Conservation (phyloP, 2,797 vertebrate species). For the Acridotheres tristis region DNA sequence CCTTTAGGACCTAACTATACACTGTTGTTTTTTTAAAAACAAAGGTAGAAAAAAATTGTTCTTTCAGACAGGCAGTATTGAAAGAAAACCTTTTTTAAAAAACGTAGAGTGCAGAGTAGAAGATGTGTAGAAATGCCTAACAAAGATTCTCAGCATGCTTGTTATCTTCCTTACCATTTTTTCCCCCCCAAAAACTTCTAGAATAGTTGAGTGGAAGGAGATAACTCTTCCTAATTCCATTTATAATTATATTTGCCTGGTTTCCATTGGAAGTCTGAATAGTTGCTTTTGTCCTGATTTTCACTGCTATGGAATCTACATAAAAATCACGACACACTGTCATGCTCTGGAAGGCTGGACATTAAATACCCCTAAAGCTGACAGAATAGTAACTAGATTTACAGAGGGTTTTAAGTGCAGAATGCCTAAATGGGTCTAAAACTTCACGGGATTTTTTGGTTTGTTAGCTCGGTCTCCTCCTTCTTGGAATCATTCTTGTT, state of each 20-base stretch:
- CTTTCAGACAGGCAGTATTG: not conserved
- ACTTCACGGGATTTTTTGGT: not conserved
- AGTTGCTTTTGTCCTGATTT: slow-evolving; percentile 42
- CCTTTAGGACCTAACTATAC: not conserved
- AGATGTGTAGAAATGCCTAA: slow-evolving; percentile 11
- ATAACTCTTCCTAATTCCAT: slow-evolving; percentile 39
- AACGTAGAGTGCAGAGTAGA: not conserved
- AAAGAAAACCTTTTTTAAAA: not conserved
- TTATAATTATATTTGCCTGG: slow-evolving; percentile 62
- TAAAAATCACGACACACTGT: slow-evolving; percentile 60
- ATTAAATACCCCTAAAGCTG: slow-evolving; percentile 46
- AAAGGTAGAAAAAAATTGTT: not conserved
- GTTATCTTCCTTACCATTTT: slow-evolving; percentile 22
- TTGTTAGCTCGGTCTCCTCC: slow-evolving; percentile 10
- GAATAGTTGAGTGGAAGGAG: slow-evolving; percentile 38
- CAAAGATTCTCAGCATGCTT: slow-evolving; percentile 38
- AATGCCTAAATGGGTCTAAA: slow-evolving; percentile 45
- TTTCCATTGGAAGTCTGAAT: slow-evolving; percentile 32
- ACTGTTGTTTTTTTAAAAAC: not conserved
- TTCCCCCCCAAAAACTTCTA: not conserved
- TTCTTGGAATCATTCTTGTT: slow-evolving; percentile 38
- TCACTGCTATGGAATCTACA: slow-evolving; percentile 63
- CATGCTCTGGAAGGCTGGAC: slow-evolving; percentile 39
- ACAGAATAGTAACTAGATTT: not conserved
- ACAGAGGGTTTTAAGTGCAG: not conserved